Conservation (phyloP, 2,888 invertebrate genomes). For the Eupeodes luniger region DNA sequence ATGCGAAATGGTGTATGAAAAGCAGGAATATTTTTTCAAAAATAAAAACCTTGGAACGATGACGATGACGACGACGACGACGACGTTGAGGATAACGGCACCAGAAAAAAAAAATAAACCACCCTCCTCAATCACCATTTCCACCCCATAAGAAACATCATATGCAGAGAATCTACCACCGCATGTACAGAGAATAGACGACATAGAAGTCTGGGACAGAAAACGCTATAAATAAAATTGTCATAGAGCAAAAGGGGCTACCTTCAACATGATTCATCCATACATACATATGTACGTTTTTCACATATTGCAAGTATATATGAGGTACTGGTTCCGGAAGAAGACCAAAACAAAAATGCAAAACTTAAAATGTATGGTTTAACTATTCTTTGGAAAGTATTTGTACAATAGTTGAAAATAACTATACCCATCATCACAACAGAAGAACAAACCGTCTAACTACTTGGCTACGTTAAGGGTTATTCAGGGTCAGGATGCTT, state of each 20-base stretch:
- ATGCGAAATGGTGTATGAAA: slow-evolving; percentile 52
- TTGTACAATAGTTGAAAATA: slow-evolving; percentile 12
- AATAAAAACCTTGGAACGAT: slow-evolving; percentile 54
- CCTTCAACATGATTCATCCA: not conserved
- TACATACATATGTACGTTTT: not conserved
- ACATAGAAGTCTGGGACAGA: slow-evolving; percentile 52
- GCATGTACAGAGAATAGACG: slow-evolving; percentile 13
- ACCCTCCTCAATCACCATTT: slow-evolving; percentile 54
- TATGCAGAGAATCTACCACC: not conserved
- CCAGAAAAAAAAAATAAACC: slow-evolving; percentile 13
- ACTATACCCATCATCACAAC: slow-evolving; percentile 22
- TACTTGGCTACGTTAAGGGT: slow-evolving; percentile 50
- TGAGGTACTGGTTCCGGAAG: slow-evolving; percentile 40
- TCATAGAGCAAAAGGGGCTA: slow-evolving; percentile 51
- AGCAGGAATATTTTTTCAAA: slow-evolving; percentile 46
- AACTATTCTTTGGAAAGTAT: not conserved
- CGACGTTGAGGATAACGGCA: not conserved
- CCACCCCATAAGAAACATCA: slow-evolving; percentile 13
- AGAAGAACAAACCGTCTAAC: slow-evolving; percentile 21
- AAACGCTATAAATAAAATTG: slow-evolving; percentile 71
- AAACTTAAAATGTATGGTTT: slow-evolving; percentile 10
- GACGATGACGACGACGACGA: not conserved
- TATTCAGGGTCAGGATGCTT: slow-evolving; percentile 68
- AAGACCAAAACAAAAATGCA: slow-evolving; percentile 50
- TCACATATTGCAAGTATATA: not conserved